Conservation (phyloP, 2,888 invertebrate species). For the Agriopis leucophaearia region DNA sequence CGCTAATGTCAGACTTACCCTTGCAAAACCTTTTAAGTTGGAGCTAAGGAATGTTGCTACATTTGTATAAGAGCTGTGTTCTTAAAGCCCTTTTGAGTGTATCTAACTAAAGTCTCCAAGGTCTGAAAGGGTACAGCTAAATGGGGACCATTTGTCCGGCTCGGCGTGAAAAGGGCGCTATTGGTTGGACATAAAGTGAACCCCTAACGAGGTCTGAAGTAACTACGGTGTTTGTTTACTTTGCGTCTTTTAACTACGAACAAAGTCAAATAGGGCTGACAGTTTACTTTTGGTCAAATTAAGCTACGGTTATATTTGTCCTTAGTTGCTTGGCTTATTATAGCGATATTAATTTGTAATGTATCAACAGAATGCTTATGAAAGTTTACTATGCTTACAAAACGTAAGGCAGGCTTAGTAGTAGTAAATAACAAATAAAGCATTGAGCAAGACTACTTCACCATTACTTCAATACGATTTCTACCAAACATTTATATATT, state of each 20-base stretch:
- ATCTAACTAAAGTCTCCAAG: conserved; percentile 50
- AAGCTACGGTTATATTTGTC: conserved; percentile 26
- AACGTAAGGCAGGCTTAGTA: background rate
- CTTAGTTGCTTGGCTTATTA: conserved; percentile 2
- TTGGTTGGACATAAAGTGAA: conserved; percentile 53
- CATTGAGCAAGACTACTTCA: no score
- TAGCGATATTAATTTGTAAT: background rate
- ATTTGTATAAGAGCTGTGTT: conserved; percentile 48
- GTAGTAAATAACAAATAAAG: no score
- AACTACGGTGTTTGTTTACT: conserved; percentile 48
- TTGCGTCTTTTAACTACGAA: conserved; percentile 37
- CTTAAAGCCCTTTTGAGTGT: conserved; percentile 51
- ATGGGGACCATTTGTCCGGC: conserved; percentile 58
- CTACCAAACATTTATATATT: no score
- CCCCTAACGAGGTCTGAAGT: conserved; percentile 54
- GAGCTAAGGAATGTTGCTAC: conserved; percentile 49
- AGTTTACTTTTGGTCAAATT: conserved; percentile 32
- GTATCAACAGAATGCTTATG: background rate
- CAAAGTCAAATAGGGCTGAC: conserved; percentile 33
- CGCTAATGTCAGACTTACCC: no score
- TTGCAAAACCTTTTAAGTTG: conserved; percentile 44
- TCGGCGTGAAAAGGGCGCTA: conserved; percentile 54
- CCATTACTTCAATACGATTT: no score
- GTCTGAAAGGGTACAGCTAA: conserved; percentile 55
- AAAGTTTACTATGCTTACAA: background rate